Conservation (phyloP, 1,140 invertebrate genomes). For the Dufourea novaeangliae region DNA sequence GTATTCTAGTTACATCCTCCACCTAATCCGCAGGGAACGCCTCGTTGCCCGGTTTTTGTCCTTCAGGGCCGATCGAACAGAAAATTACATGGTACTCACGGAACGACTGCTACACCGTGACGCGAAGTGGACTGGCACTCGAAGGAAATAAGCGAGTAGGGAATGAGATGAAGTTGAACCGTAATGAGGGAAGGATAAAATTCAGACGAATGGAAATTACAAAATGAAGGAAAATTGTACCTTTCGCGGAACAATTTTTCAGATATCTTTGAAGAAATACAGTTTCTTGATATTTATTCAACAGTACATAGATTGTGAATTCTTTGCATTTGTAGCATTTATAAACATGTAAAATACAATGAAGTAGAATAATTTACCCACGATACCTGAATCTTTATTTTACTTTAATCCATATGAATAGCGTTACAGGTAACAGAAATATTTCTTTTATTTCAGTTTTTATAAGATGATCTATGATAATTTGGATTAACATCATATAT, state of each 20-base stretch:
- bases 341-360: too few relatives aligned
- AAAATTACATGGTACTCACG: slow-evolving; percentile 57
- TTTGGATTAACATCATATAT: too few relatives aligned
- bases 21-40: slow-evolving; percentile 39
- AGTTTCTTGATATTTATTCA: too few relatives aligned
- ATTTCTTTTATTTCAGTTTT: too few relatives aligned
- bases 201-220: not conserved
- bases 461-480: too few relatives aligned
- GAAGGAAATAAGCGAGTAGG: not conserved
- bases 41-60: slow-evolving; percentile 51
- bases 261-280: too few relatives aligned
- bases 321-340: too few relatives aligned
- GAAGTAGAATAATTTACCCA: too few relatives aligned
- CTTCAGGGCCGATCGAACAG: slow-evolving; percentile 58
- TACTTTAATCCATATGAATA: too few relatives aligned
- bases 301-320: too few relatives aligned
- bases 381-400: too few relatives aligned
- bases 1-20: slow-evolving; percentile 18
- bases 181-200: not conserved
- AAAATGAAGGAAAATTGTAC: not conserved
- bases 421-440: too few relatives aligned
- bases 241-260: not conserved
- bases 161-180: not conserved
- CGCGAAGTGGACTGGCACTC: not conserved
- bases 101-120: slow-evolving; percentile 14